Evolutionary conservation across 1,140 invertebrate genomes (phyloP).

Genomic region (Ostrea denselamellosa): DNA sequence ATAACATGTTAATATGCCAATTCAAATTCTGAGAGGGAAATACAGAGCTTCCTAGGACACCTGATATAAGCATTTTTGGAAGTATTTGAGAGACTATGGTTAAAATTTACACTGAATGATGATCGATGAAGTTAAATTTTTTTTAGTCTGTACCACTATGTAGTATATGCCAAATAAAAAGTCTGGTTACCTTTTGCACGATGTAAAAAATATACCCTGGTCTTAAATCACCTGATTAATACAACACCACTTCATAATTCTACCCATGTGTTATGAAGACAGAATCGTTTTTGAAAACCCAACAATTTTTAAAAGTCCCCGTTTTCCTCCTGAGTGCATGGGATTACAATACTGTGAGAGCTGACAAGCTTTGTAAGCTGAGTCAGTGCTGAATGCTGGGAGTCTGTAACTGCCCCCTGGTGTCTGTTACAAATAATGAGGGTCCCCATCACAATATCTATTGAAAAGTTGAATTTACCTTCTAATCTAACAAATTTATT

Average conservation of each 20-base stretch:
- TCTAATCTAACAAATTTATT: constrained; percentile 35
- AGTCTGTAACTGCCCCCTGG: not conserved
- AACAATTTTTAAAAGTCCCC: constrained; percentile 15
- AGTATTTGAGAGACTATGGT: not conserved
- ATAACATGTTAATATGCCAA: not conserved
- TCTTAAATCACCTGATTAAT: not conserved
- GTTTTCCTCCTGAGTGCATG: constrained; percentile 1
- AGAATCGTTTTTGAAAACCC: not conserved
- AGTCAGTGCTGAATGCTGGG: not conserved
- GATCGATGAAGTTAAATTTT: no score
- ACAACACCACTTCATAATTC: not conserved
- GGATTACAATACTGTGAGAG: constrained; percentile 21
- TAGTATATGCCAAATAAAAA: not conserved
- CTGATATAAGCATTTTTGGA: not conserved
- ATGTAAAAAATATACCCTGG: not conserved
- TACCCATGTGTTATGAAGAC: not conserved
- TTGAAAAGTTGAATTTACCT: constrained; percentile 1
- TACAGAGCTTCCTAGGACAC: not conserved
- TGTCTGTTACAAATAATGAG: constrained; percentile 21
- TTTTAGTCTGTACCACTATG: no score
- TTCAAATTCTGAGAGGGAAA: not conserved
- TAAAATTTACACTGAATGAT: no score
- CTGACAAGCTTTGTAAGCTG: not conserved
- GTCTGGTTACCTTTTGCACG: not conserved
- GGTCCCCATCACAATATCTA: not conserved